phyloP scores from a whole-genome alignment of 2,888 invertebrate species.

The Branchellion lobata region DNA sequence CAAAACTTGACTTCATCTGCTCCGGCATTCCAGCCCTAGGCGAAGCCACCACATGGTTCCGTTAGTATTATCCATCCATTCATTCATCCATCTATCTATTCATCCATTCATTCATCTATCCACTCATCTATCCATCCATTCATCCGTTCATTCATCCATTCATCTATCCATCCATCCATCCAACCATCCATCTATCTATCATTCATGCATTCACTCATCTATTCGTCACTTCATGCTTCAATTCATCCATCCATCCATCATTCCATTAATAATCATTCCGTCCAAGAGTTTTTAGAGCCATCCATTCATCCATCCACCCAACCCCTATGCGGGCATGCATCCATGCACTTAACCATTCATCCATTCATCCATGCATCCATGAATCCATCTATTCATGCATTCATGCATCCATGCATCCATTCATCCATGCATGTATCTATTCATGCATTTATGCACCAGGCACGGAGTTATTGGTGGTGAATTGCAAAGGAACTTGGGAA shows the following conservation, averaged over 20 bases:
- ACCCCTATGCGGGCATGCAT: no score
- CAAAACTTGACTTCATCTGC: constrained; percentile 45
- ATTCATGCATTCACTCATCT: not conserved
- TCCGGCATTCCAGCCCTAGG: constrained; percentile 42
- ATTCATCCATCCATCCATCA: constrained; percentile 4
- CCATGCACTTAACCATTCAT: no score
- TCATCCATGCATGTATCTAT: not conserved
- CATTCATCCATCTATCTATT: not conserved
- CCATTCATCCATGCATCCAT: no score
- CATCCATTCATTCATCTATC: not conserved
- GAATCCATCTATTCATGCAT: not conserved
- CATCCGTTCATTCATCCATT: not conserved
- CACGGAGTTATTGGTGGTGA: constrained; percentile 54
- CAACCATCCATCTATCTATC: not conserved
- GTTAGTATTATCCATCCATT: constrained; percentile 46
- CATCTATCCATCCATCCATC: not conserved
- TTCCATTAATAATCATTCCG: not conserved
- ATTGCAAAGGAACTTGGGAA: constrained; percentile 61
- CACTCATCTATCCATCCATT: not conserved
- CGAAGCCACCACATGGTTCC: constrained; percentile 52
- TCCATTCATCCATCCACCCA: not conserved
- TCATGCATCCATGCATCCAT: not conserved
- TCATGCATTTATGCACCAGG: constrained; percentile 50
- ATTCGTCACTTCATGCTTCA: not conserved
- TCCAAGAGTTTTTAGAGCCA: not conserved